These are phyloP conservation scores for Theodoxus fluviatilis DNA, from an alignment of 2,888 invertebrate species.

Conservation along the genomic window DNA sequence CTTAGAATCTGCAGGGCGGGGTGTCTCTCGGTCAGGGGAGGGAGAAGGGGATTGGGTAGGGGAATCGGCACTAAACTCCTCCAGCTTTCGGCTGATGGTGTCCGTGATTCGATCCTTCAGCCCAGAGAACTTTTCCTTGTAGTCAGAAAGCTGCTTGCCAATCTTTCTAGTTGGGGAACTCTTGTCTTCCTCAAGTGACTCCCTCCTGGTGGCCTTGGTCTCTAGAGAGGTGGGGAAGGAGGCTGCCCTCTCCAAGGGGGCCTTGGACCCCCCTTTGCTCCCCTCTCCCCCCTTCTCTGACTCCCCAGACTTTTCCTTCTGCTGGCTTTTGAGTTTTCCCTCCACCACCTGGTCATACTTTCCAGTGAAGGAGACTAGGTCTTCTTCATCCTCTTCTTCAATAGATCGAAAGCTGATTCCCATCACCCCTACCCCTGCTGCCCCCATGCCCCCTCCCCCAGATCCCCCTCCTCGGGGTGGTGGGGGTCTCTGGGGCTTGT, in stretches of 20 bases:
- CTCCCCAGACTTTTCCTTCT: constrained; percentile 30
- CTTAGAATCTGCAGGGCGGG: too few species aligned
- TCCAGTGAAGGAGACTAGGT: constrained; percentile 45
- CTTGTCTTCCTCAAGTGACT: constrained; percentile 32
- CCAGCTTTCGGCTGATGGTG: constrained; percentile 36
- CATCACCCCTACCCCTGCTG: background rate
- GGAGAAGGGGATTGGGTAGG: background rate
- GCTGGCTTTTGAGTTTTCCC: constrained; percentile 24
- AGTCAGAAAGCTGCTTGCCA: constrained; percentile 32
- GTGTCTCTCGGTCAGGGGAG: background rate
- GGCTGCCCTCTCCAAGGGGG: constrained; percentile 20
- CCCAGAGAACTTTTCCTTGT: constrained; percentile 37
- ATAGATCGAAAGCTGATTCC: background rate
- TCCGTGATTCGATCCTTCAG: constrained; percentile 42
- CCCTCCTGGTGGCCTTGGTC: constrained; percentile 18
- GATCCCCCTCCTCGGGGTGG: background rate
- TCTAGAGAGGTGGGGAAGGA: background rate
- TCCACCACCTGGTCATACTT: constrained; percentile 45
- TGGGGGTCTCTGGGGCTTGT: too few species aligned
- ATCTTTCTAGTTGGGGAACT: constrained; percentile 32
- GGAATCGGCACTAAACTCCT: background rate
- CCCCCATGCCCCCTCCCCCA: background rate
- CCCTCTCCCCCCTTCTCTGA: constrained; percentile 20
- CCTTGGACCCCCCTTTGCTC: constrained; percentile 26
- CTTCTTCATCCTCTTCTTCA: constrained; percentile 52